These are phyloP conservation scores for Dolichopus griseipennis DNA, from an alignment of 2,888 invertebrate genomes.

Conservation along the genomic window DNA sequence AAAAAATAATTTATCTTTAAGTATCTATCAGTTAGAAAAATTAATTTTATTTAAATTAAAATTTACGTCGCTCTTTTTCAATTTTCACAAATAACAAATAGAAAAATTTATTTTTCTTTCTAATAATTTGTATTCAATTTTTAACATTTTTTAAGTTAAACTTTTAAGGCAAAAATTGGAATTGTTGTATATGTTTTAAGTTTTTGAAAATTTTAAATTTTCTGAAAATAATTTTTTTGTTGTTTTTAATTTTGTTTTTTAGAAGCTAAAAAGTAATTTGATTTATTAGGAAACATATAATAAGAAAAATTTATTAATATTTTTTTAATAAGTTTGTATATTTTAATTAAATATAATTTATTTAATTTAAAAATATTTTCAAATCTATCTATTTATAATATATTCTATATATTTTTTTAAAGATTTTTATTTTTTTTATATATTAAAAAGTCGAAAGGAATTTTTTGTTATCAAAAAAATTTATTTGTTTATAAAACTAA, in stretches of 20 bases:
- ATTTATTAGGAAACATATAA: not conserved
- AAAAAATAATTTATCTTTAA: too few species aligned
- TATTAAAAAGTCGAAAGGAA: not conserved
- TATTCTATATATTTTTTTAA: too few species aligned
- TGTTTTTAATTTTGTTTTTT: not conserved
- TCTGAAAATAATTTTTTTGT: not conserved
- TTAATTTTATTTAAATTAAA: too few species aligned
- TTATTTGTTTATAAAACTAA: constrained; percentile 4
- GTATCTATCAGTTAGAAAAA: too few species aligned
- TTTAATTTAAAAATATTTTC: not conserved
- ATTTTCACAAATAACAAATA: too few species aligned
- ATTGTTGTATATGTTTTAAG: not conserved
- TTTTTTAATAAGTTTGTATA: not conserved
- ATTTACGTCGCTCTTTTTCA: too few species aligned
- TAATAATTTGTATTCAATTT: too few species aligned
- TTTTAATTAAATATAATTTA: not conserved
- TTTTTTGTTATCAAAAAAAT: not conserved
- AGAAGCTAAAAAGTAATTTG: too few species aligned
- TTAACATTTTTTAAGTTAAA: not conserved
- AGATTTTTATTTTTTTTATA: too few species aligned
- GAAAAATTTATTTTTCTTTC: too few species aligned
- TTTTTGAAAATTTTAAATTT: too few species aligned
- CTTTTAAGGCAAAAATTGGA: constrained; percentile 1
- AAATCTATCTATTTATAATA: not conserved
- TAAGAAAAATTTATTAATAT: not conserved